Conservation (phyloP, 2,113 vertebrate genomes). For the Jacana jacana region DNA sequence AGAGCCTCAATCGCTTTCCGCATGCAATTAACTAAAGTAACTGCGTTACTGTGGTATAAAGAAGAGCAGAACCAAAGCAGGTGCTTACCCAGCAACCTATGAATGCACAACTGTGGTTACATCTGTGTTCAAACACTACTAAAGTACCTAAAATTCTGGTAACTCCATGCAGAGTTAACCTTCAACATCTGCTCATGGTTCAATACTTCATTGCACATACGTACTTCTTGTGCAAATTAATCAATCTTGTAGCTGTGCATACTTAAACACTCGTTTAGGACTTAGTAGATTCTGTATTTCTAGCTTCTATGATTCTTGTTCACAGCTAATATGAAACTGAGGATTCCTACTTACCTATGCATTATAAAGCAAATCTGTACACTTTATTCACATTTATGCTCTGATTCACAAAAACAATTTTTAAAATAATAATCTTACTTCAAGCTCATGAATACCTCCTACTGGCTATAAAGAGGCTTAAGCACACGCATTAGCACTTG, state of each 20-base stretch:
- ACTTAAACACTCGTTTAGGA: background rate
- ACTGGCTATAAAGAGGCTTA: conserved; percentile 20
- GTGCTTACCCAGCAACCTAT: background rate
- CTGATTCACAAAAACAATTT: background rate
- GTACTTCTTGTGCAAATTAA: background rate
- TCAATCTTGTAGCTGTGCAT: background rate
- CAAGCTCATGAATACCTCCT: conserved; percentile 17
- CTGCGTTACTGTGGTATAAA: accelerated
- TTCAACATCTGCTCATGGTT: background rate
- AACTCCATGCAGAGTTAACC: background rate
- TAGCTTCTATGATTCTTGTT: background rate
- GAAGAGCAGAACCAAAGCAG: background rate
- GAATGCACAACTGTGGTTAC: background rate
- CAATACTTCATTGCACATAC: background rate
- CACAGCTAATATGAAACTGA: background rate
- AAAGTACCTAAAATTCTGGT: background rate
- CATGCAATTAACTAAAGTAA: background rate
- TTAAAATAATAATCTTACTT: background rate
- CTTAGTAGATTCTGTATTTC: background rate
- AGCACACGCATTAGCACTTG: conserved; percentile 39
- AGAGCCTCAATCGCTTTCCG: background rate
- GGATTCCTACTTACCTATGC: background rate
- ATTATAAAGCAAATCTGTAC: background rate
- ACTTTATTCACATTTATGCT: background rate
- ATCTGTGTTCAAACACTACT: background rate